These are phyloP conservation scores for Notarius lentiginosus DNA, from an alignment of 2,113 vertebrate species.

Conservation along the genomic window DNA sequence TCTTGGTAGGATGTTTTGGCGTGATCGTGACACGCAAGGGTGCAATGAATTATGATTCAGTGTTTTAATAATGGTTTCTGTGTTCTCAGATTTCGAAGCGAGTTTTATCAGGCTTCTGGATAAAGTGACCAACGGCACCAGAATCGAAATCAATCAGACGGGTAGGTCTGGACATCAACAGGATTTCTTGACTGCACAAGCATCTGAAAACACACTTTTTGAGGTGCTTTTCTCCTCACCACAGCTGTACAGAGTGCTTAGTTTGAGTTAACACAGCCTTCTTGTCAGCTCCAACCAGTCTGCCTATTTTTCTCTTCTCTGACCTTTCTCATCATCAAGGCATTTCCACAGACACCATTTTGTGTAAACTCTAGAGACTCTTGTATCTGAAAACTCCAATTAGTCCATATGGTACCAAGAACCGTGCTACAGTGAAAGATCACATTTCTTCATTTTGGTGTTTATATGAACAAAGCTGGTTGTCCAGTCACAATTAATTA, in stretches of 20 bases:
- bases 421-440: neutral
- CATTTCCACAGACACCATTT: too few species aligned
- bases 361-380: too few species aligned
- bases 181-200: neutral
- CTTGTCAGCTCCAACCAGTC: neutral
- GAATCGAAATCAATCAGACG: conserved; percentile 97
- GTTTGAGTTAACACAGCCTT: neutral
- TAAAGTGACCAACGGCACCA: conserved; percentile 94
- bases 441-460: neutral
- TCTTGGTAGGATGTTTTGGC: neutral
- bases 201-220: neutral
- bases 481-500: too few species aligned
- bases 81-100: conserved; percentile 89
- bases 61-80: neutral
- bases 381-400: too few species aligned
- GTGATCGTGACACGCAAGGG: neutral
- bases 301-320: too few species aligned
- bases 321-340: too few species aligned
- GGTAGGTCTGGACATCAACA: conserved; percentile 67
- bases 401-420: neutral
- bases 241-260: neutral
- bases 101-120: conserved; percentile 94
- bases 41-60: neutral
- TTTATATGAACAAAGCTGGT: neutral
- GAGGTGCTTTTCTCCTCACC: neutral